phyloP scores from a whole-genome alignment of 2,113 vertebrate genomes.

The Lagopus muta region DNA sequence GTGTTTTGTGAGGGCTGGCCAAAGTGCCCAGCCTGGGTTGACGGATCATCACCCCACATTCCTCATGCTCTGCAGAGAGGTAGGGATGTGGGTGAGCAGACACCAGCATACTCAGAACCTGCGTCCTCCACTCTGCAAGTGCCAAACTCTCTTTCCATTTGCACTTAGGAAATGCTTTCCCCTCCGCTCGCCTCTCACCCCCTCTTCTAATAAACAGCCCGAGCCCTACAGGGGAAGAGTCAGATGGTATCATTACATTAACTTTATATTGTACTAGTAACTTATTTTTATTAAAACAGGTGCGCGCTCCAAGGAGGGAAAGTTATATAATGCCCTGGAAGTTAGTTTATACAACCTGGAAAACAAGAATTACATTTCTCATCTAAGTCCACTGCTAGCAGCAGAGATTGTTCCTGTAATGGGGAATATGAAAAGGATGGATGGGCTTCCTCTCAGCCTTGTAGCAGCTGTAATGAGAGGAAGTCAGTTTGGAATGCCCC shows the following conservation, averaged over 20 bases:
- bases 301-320: not conserved
- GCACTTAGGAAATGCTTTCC: not conserved
- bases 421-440: not conserved
- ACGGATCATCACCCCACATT: accelerated
- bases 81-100: not conserved
- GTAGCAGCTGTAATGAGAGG: not conserved
- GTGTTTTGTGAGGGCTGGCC: not conserved
- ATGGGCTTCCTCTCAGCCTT: not conserved
- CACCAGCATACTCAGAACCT: accelerated
- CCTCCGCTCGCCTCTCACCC: not conserved
- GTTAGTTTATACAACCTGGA: not conserved
- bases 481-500: not conserved
- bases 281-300: not conserved
- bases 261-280: not conserved
- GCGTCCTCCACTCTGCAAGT: not conserved
- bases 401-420: not conserved
- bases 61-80: not conserved
- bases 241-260: not conserved
- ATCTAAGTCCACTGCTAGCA: not conserved
- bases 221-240: not conserved
- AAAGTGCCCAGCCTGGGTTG: not conserved
- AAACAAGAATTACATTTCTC: not conserved
- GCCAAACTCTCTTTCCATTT: not conserved
- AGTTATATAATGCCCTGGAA: not conserved
- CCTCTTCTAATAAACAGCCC: not conserved